phyloP scores from a whole-genome alignment of 2,113 vertebrate species.

The Stegostoma tigrinum region DNA sequence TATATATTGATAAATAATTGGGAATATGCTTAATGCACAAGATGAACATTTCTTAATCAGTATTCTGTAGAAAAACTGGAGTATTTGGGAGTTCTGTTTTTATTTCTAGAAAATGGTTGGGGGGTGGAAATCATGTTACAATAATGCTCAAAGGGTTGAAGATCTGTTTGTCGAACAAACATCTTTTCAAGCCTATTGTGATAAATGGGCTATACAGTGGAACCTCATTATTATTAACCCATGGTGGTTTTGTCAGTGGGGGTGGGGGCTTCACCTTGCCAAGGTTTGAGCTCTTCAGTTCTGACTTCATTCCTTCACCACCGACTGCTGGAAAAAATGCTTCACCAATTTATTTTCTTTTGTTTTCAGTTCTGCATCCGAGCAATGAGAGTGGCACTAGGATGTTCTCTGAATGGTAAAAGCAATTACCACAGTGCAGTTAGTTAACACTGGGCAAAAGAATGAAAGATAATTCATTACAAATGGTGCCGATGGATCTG shows the following conservation, averaged over 20 bases:
- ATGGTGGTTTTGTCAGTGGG: background rate
- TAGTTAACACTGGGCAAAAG: constrained; percentile 6
- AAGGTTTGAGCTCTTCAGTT: constrained; percentile 4
- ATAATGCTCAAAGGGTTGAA: constrained; percentile 24
- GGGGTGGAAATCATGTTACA: background rate
- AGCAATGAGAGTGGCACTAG: constrained; percentile 11
- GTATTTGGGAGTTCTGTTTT: constrained; percentile 20
- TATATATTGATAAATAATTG: constrained; percentile 36
- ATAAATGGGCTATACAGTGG: constrained; percentile 19
- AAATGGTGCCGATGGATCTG: constrained; percentile 37
- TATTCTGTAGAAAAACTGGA: constrained; percentile 35
- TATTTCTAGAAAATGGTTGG: constrained; percentile 23
- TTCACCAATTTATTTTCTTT: background rate
- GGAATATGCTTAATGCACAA: constrained; percentile 30
- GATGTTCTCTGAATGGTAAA: background rate
- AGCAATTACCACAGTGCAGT: background rate
- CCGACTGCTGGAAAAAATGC: constrained; percentile 23
- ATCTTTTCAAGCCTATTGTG: constrained; percentile 16
- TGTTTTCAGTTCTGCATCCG: constrained; percentile 16
- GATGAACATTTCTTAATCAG: constrained; percentile 31
- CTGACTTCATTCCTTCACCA: constrained; percentile 29
- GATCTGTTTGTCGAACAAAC: constrained; percentile 33
- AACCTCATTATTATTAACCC: constrained; percentile 36
- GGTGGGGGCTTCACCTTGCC: background rate
- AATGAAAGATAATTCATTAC: constrained; percentile 27